Base-by-base conservation (phyloP, 2,888 invertebrate species). In the Aelia acuminata region DNA sequence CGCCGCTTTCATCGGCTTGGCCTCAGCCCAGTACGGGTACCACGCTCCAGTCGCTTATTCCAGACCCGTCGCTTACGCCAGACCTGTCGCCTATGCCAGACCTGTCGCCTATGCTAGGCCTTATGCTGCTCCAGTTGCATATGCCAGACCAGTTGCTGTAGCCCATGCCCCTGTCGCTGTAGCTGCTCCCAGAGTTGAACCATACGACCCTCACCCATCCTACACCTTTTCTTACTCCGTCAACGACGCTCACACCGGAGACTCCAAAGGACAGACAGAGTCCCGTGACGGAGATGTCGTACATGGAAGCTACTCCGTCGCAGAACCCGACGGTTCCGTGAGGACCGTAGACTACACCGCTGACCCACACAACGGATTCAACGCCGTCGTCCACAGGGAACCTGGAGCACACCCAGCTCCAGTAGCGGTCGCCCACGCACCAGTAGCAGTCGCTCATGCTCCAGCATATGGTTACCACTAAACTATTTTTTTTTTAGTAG, bases 351-450 rank as follows among this genome's bases (percentile, higher is more conserved):
- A 85, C 35, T 85, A 85, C 57, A 85, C 85, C 5, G 85, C 85
- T 39, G 85, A 85, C n/a, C 85, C 85, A 85, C 39, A 57, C 50
- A 85, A 85, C 85, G 85, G 92, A 87, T 92, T 92, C 91, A 92
- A 92, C 90, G 92, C 92, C 43, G 91, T 91, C 86, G 91, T 91
- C n/a, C 91, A 91, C 89, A 90, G 91, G 84, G 91, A 91, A 84
- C 91, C 90, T 31, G 89, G 75, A 43, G 89, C 89, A 35, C 88
- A 89, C 15, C 31, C 87, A 63, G 88, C 88, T 50, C 88, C 86
- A 31, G 53, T 75, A 1, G 85, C 53, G 1, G 85, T 53, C 11
- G 53, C 85, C 8, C 85, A 85, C 39, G 85, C 50, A 13, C 75
- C 75, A 39, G 39, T 75, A 35, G 75, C 75, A 4, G 75, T 75